Conservation (phyloP, 2,113 vertebrate species). For the Melanerpes formicivorus region DNA sequence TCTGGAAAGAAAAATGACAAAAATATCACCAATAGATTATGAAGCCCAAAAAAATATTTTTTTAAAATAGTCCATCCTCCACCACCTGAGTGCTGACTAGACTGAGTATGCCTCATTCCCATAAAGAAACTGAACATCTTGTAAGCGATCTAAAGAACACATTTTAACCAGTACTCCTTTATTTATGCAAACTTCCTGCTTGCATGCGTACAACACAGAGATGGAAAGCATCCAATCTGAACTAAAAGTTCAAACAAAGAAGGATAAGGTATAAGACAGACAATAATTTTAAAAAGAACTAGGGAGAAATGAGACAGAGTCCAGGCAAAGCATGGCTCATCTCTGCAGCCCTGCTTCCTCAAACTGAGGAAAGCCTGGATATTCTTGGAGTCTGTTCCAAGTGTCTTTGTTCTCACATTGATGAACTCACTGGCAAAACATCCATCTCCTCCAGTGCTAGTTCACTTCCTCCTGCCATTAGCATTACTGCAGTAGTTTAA, state of each 20-base stretch:
- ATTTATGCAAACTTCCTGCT: background rate
- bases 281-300: background rate
- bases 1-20: background rate
- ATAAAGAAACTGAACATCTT: background rate
- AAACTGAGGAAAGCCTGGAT: conserved; percentile 28
- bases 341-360: background rate
- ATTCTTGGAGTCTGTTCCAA: conserved; percentile 5
- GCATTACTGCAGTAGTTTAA: background rate
- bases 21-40: background rate
- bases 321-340: background rate
- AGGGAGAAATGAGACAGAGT: background rate
- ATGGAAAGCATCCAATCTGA: background rate
- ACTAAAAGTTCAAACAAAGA: background rate
- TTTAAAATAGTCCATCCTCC: background rate
- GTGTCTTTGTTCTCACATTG: background rate
- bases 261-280: background rate
- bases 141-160: background rate
- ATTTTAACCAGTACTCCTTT: background rate
- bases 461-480: conserved; percentile 9
- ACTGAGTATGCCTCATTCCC: background rate
- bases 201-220: background rate
- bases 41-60: background rate
- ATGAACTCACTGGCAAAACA: conserved; percentile 64
- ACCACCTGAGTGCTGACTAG: background rate
- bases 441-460: background rate